Conservation (phyloP, 1,140 invertebrate genomes). For the Bombyx mandarina region DNA sequence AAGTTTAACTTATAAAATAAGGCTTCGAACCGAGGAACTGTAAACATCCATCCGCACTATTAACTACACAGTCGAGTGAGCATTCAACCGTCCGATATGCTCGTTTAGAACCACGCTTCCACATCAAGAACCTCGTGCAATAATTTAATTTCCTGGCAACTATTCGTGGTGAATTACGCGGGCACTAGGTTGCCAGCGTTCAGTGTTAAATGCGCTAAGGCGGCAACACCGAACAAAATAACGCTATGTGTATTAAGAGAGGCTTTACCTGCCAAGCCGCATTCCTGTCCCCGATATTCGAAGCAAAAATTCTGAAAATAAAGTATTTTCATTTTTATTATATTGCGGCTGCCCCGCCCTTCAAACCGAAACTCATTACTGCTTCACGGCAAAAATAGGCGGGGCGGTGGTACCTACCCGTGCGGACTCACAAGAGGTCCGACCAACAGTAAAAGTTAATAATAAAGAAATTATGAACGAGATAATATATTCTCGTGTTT, state of each 20-base stretch:
- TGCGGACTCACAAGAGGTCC: no score
- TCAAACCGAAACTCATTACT: no score
- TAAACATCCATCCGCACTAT: conserved; percentile 26
- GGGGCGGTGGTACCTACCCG: no score
- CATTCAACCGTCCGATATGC: background rate
- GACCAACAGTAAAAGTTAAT: no score
- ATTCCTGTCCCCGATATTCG: conserved; percentile 51
- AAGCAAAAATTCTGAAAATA: conserved; percentile 58
- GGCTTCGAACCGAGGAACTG: conserved; percentile 30
- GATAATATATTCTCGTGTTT: no score
- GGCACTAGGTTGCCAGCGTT: conserved; percentile 29
- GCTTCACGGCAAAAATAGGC: no score
- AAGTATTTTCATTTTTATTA: conserved; percentile 4
- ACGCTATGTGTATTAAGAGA: conserved; percentile 16
- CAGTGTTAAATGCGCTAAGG: conserved; percentile 25
- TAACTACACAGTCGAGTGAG: background rate
- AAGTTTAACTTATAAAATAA: background rate
- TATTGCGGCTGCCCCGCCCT: no score
- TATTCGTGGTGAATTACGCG: conserved; percentile 24
- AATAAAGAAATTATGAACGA: no score
- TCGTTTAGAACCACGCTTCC: no score
- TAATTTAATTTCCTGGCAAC: no score
- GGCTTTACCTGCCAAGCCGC: conserved; percentile 31
- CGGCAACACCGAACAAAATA: conserved; percentile 20
- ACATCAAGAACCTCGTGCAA: no score